Evolutionary conservation across 2,888 invertebrate genomes (phyloP).

Genomic region (Dimorphilus gyrociliatus): DNA sequence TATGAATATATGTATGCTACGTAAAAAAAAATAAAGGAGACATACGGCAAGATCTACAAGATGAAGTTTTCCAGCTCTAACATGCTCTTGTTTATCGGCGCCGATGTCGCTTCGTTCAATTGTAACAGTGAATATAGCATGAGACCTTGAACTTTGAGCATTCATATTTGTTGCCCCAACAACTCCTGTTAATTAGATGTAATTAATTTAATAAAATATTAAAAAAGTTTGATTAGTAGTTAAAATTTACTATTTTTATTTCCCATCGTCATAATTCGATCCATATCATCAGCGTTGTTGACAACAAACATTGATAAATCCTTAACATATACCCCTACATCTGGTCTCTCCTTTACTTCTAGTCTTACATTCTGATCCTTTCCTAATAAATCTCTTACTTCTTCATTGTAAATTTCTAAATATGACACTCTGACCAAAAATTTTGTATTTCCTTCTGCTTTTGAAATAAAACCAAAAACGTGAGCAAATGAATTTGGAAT

Average conservation of each 20-base stretch:
- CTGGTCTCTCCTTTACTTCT: slow-evolving; percentile 81
- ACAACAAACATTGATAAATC: slow-evolving; percentile 97
- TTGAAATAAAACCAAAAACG: slow-evolving; percentile 90
- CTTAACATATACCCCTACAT: slow-evolving; percentile 93
- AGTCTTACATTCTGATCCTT: slow-evolving; percentile 67
- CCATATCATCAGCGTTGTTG: slow-evolving; percentile 84
- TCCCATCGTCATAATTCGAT: slow-evolving; percentile 82
- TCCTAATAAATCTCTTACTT: slow-evolving; percentile 80
- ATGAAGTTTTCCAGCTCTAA: slow-evolving; percentile 88
- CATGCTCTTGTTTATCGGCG: slow-evolving; percentile 64
- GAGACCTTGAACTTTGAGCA: slow-evolving; percentile 82
- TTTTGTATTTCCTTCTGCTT: slow-evolving; percentile 68
- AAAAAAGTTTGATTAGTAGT: too few species aligned
- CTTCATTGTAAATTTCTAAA: slow-evolving; percentile 97
- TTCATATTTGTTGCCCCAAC: slow-evolving; percentile 94
- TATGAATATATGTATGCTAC: slow-evolving; percentile 3
- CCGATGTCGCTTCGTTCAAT: slow-evolving; percentile 79
- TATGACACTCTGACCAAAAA: slow-evolving; percentile 94
- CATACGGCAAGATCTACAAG: slow-evolving; percentile 86
- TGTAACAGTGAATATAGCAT: slow-evolving; percentile 94
- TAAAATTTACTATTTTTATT: slow-evolving; percentile 79
- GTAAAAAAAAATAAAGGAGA: too few species aligned
- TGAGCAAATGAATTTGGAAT: slow-evolving; percentile 98
- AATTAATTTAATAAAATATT: not conserved
- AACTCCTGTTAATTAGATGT: slow-evolving; percentile 40